Evolutionary conservation across 2,113 vertebrate genomes (phyloP), one percentile per base, ranked within the genome.

Genomic region (Nothoprocta perdicaria): DNA sequence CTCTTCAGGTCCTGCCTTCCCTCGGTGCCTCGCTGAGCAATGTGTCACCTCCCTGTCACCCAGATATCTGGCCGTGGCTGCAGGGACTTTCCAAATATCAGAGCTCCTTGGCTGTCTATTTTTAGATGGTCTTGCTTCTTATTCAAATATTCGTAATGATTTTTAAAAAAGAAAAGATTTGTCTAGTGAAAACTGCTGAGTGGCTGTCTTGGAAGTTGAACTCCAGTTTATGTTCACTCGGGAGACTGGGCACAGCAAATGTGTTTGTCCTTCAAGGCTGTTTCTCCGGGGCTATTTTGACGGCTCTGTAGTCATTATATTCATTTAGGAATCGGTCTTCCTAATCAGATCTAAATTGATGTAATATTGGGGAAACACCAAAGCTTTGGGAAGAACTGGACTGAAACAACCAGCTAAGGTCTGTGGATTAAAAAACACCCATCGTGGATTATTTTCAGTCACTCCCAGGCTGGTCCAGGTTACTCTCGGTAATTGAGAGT

Each of bases 241-340:
- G 45, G 50, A 94, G 65, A 45, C 89, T 60, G 12, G 29, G 66
- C 67, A 67, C 29, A 65, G 33, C 45, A 50, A 38, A 12, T 11
- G 2, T 46, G 16, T 12, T 85, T 52, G 21, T 83, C 60, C 29
- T 77, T 87, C 31, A 9, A 2, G 2, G 78, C 43, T 68, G 18
- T 82, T 84, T 38, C 80, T 92, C n/a, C 57, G 68, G 65, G 87
- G 65, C 60, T 82, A 38, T 69, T 80, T 88, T 89, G 89, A 82
- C 89, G 71, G 35, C 80, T 91, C 38, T 63, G 33, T 76, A 71
- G 69, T 93, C 88, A 31, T 40, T 3, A 1, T 80, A n/a, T 60
- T 94, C 24, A 33, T 93, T 83, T 80, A 35, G 52, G 58, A 48
- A 84, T 89, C 1, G 2, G 31, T 75, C 46, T 90, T 79, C 11